Percentiles rank a stretch among this genome's conserved stretches.
Evolutionary conservation across 2,113 vertebrate genomes (phyloP).

Genomic region (Bos javanicus): DNA sequence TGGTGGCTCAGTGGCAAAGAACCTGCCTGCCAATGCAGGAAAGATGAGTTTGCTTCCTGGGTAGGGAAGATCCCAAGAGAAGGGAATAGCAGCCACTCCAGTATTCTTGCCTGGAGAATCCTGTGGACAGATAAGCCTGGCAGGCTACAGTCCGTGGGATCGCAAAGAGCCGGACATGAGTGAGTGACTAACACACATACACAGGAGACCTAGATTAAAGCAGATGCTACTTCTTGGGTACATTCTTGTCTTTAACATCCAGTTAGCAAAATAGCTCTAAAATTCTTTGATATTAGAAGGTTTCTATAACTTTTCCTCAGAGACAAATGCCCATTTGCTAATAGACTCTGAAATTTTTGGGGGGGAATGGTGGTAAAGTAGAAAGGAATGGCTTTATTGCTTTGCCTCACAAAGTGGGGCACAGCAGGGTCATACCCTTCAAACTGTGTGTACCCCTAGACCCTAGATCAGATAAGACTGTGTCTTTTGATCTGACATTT

Average conservation of each 20-base stretch:
- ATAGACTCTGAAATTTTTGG: neutral
- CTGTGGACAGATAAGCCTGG: neutral
- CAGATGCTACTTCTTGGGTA: rapidly evolving
- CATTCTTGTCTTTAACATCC: neutral
- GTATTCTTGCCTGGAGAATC: neutral
- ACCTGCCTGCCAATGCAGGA: neutral
- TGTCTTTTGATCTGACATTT: neutral
- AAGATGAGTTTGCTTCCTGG: neutral
- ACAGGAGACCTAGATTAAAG: neutral
- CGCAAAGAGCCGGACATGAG: rapidly evolving
- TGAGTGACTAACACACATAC: rapidly evolving
- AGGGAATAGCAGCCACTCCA: neutral
- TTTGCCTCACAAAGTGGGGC: neutral
- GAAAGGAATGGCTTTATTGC: neutral
- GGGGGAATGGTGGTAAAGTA: neutral
- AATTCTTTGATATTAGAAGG: neutral
- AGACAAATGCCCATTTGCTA: neutral
- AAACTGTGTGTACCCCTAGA: neutral
- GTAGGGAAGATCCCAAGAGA: neutral
- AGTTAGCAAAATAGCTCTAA: neutral
- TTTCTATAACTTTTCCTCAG: neutral
- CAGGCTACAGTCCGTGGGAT: neutral
- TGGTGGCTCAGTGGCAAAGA: neutral
- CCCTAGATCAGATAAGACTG: neutral
- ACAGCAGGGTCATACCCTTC: neutral